Evolutionary conservation across 2,888 invertebrate genomes (phyloP), one percentile per base, ranked within the genome.

Genomic region (Catotricha subobsoleta): DNA sequence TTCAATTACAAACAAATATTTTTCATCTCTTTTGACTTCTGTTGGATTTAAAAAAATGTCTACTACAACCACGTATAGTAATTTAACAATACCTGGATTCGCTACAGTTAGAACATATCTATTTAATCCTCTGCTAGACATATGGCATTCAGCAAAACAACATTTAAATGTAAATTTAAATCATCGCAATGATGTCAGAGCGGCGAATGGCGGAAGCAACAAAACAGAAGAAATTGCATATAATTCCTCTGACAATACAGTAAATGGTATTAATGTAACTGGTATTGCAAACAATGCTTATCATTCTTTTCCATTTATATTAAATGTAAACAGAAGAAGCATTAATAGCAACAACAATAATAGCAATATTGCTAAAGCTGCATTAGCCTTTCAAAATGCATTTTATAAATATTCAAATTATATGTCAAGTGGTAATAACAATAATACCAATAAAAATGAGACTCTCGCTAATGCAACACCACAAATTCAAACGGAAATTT

Each of bases 371-470:
- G 36, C 21, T 15, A 15, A 36, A 16, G 36, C 40, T 37, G 34
- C 28, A 36, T 16, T 37, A 9, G 44, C 41, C 13, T 47, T 44
- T 36, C 39, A 40, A 12, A 41, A 43, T 42, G 45, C 44, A 33
- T 44, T 44, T 23, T 36, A 35, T 15, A 46, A 46, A 39, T 42
- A 46, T 42, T 40, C 42, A 35, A 44, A 42, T 39, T 30, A 39
- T n/a, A 39, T 39, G 30, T 39, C 28, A 36, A 23, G 16, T 36
- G 21, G 36, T 36, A 10, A 10, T 20, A 16, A 15, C 5, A 12
- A 35, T 21, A 35, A 35, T n/a, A 20, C 21, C 12, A 3, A 35
- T 21, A 35, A 21, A 8, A 6, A 21, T 21, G n/a, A 13, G 13
- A 23, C 13, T n/a, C 6, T 21, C 36, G 16, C 15, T 25, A 10